Evolutionary conservation across 2,797 vertebrate species (phyloP), one percentile per base, ranked within the genome.

Genomic region (Typhlichthys eigenmanni): DNA sequence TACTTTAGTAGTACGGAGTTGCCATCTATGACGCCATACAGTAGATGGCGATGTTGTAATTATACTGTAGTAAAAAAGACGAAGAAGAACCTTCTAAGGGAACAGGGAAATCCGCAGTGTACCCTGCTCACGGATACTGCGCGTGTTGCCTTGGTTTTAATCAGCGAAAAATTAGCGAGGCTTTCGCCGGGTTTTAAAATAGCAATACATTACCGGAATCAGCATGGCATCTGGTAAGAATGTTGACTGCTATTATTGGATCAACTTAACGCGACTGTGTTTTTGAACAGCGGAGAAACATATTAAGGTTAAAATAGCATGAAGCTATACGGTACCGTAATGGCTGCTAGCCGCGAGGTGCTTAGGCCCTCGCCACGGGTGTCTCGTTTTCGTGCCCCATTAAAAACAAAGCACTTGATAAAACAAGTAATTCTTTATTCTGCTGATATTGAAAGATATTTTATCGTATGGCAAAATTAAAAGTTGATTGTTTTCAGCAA

Each of bases 181-280:
- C 43, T 47, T 55, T 45, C 10, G 55, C 75, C 59, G 43, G 5
- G 17, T 60, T 63, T 79, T 77, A 64, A 49, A 32, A 66, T 4
- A 48, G 0, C n/a, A 38, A 48, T 11, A 47, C 4, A 69, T 12
- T 29, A 51, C 50, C 12, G 45, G 11, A 10, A 17, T 13, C 71
- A 85, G 4, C 58, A 94, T 94, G 93, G 86, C 93, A 75, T 93
- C 93, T 62, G 92, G 93, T 94, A 74, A 89, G 82, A 5, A 0
- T 0, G 0, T 0, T 17, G 1, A 43, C 0, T 2, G 11, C 1
- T n/a, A 0, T 1, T 1, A 19, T 0, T 13, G 6, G 0, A 13
- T 1, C 0, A 0, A 0, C 1, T 2, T n/a, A 8, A n/a, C 8
- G n/a, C 10, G 1, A 12, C 45, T n/a, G 17, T 38, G 1, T 68